A percentile compares a stretch with the other conserved stretches of the same genome.
Conservation (phyloP, 2,113 vertebrate genomes). For the Pollimyrus isidori region DNA sequence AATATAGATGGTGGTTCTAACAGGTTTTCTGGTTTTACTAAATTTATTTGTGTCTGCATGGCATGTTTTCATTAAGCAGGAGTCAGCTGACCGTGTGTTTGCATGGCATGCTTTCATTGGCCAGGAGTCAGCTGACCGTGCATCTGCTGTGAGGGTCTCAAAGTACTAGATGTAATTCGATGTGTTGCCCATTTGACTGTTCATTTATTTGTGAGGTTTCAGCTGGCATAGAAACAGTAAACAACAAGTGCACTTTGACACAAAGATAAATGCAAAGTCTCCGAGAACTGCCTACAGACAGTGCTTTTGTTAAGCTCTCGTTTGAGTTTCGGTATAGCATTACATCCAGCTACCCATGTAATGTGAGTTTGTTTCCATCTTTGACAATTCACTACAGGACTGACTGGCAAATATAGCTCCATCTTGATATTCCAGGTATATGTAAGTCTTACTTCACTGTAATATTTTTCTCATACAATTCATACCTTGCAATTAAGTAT, state of each 20-base stretch:
- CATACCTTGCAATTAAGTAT: neutral
- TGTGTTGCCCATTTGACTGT: neutral
- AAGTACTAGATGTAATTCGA: neutral
- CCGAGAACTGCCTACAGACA: neutral
- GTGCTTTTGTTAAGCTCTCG: neutral
- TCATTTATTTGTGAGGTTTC: neutral
- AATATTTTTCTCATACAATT: neutral
- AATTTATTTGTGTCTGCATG: neutral
- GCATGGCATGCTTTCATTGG: neutral
- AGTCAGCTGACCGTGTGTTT: neutral
- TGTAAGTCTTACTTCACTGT: neutral
- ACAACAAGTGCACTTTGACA: neutral
- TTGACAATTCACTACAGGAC: neutral
- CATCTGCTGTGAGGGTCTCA: neutral
- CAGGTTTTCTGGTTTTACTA: neutral
- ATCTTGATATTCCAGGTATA: neutral
- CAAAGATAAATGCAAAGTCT: neutral
- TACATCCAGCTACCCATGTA: neutral
- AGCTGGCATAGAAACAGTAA: neutral
- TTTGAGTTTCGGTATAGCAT: neutral
- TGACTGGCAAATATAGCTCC: neutral
- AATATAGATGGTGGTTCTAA: neutral
- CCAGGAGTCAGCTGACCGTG: neutral
- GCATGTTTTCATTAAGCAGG: neutral
- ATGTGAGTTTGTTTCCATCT: neutral